Conservation (phyloP, 2,888 invertebrate genomes). For the Gymnocheta viridis region DNA sequence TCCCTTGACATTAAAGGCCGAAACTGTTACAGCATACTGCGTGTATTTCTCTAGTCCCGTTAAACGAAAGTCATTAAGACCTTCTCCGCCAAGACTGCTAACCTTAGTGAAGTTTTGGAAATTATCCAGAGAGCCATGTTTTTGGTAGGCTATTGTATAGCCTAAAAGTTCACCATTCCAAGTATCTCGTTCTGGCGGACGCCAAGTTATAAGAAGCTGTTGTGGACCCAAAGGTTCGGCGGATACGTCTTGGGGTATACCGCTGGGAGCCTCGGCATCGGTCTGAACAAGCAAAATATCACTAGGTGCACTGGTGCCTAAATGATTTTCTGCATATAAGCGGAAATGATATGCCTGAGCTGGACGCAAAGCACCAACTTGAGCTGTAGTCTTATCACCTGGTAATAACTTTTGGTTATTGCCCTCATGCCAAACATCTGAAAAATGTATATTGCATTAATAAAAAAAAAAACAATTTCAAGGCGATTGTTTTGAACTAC, state of each 20-base stretch:
- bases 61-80: slow-evolving; percentile 84
- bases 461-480: no score
- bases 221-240: slow-evolving; percentile 87
- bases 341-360: slow-evolving; percentile 85
- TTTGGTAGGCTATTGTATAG: slow-evolving; percentile 85
- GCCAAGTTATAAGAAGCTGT: slow-evolving; percentile 89
- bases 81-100: slow-evolving; percentile 82
- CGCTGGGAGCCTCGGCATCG: slow-evolving; percentile 86
- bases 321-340: slow-evolving; percentile 85
- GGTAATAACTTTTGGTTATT: slow-evolving; percentile 84
- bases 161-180: slow-evolving; percentile 90
- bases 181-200: slow-evolving; percentile 87
- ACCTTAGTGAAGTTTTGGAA: slow-evolving; percentile 80
- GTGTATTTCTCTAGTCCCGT: slow-evolving; percentile 89
- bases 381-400: slow-evolving; percentile 83
- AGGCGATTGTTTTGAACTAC: slow-evolving; percentile 76
- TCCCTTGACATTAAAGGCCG: slow-evolving; percentile 91
- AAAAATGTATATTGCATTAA: neutral
- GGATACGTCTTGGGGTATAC: slow-evolving; percentile 86
- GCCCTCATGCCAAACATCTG: slow-evolving; percentile 85
- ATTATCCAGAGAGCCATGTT: slow-evolving; percentile 81
- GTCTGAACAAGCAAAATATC: slow-evolving; percentile 84
- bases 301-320: slow-evolving; percentile 85
- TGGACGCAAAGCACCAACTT: slow-evolving; percentile 84
- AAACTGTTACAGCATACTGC: slow-evolving; percentile 89